Base-by-base conservation (phyloP, 2,113 vertebrate genomes). In the Amphiprion ocellaris region DNA sequence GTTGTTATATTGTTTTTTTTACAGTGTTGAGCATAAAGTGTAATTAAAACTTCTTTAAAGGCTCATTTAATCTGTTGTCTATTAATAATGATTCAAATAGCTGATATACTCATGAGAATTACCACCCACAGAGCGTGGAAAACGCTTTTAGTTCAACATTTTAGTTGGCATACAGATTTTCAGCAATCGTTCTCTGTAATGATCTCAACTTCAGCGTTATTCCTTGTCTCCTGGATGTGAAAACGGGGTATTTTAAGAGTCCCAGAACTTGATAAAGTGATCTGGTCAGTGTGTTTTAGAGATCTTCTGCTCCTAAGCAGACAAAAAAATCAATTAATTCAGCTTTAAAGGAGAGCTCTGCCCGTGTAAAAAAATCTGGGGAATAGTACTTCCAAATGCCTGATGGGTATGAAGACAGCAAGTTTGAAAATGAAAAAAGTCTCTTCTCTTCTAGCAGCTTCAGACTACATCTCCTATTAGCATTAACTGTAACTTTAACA, bases 11-110 rank as follows among this genome's bases (percentile, higher is more conserved):
- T 17, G 19, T 12, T 15, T 44, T 44, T 44, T 15, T 15, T 44
- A 9, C 37, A 69, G 23, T 44, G 23, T 3, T 14, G 14, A 21
- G 44, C 47, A 4, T 52, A 16, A 50, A 61, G 54, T 58, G 39
- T 56, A 16, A 39, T 44, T 71, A 59, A 80, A 44, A 15, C 41
- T 6, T 37, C 33, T 37, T 2, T 21, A 61, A 68, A 68, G 14
- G 24, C 3, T 4, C 14, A 2, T n/a, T 26, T 58, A 23, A 60
- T 11, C 1, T 8, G 66, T 24, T 66, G 66, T 30, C 54, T 28
- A 19, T 30, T 30, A 21, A 49, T 33, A 28, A 55, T 56, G 7
- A 50, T 47, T 72, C 49, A 58, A 61, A 44, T 53, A 56, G 69
- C 28, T 46, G 58, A 62, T 46, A 14, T 41, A 64, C 23, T 30